A percentile compares a stretch with the other conserved stretches of the same genome.
Evolutionary conservation across 2,797 vertebrate species (phyloP).

Genomic region (Artibeus jamaicensis): DNA sequence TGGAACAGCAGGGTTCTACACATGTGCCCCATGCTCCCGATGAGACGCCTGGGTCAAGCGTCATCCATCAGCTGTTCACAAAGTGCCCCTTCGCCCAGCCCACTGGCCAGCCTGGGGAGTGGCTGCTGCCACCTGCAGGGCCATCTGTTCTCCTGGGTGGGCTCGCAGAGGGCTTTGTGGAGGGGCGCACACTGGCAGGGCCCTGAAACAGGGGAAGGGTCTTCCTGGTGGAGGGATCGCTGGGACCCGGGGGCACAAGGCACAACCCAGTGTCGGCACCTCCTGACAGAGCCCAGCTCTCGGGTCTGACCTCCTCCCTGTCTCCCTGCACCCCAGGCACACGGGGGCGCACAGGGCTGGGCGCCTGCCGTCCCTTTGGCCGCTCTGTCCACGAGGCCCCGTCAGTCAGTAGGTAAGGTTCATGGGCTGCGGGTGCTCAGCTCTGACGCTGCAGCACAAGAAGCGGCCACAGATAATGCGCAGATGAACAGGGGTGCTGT

Average conservation of each 20-base stretch:
- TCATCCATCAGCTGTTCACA: not conserved
- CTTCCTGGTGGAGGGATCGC: not conserved
- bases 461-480: not conserved
- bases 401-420: not conserved
- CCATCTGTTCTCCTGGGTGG: not conserved
- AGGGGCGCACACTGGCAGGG: not conserved
- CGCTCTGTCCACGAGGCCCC: not conserved
- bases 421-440: rapidly evolving
- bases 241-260: no score
- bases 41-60: not conserved
- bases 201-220: not conserved
- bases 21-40: not conserved
- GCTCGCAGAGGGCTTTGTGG: not conserved
- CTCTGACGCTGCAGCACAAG: not conserved
- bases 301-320: no score
- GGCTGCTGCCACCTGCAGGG: not conserved
- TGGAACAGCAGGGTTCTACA: rapidly evolving
- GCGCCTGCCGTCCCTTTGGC: not conserved
- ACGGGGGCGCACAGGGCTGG: no score
- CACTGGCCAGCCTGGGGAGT: not conserved
- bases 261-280: rapidly evolving
- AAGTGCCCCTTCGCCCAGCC: not conserved
- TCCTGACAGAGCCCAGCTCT: rapidly evolving
- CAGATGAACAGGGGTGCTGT: not conserved
- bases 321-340: no score